Evolutionary conservation across 1,140 invertebrate genomes (phyloP).

Genomic region (Solenopsis fugax): DNA sequence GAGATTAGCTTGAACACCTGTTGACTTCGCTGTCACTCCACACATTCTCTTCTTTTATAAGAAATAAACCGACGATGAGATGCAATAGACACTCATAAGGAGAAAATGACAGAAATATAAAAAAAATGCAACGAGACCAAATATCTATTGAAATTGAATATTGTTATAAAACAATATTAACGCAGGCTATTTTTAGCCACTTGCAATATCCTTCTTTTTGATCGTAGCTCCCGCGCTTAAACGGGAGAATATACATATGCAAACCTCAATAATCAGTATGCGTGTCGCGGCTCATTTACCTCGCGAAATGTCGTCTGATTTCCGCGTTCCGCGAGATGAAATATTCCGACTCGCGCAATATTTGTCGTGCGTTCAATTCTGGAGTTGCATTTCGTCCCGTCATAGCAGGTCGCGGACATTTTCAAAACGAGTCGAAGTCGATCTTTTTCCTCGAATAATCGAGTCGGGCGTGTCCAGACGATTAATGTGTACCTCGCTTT

Average conservation of each 20-base stretch:
- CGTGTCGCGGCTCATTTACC: constrained; percentile 14
- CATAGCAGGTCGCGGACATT: neutral
- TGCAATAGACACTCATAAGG: neutral
- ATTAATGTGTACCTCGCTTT: constrained; percentile 77
- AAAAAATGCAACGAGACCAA: neutral
- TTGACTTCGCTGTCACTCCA: neutral
- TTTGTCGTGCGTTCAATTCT: neutral
- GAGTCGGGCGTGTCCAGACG: constrained; percentile 47
- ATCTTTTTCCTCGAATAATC: constrained; percentile 46
- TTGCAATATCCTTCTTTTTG: neutral
- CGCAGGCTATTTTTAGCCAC: neutral
- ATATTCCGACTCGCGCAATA: neutral
- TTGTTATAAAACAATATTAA: neutral
- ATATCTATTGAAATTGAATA: neutral
- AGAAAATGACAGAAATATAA: neutral
- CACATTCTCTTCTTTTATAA: neutral
- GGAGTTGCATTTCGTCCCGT: constrained; percentile 3
- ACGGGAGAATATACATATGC: neutral
- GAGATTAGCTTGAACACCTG: neutral
- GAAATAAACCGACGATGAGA: neutral
- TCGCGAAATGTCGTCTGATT: constrained; percentile 38
- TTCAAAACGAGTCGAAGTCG: constrained; percentile 16
- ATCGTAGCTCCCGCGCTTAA: too few relatives aligned
- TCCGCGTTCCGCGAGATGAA: constrained; percentile 39
- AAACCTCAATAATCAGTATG: constrained; percentile 20